Percentiles rank a stretch among this genome's conserved stretches.
These are phyloP conservation scores for Trissolcus brochymenae DNA, from an alignment of 2,888 invertebrate genomes.

Conservation along the genomic window DNA sequence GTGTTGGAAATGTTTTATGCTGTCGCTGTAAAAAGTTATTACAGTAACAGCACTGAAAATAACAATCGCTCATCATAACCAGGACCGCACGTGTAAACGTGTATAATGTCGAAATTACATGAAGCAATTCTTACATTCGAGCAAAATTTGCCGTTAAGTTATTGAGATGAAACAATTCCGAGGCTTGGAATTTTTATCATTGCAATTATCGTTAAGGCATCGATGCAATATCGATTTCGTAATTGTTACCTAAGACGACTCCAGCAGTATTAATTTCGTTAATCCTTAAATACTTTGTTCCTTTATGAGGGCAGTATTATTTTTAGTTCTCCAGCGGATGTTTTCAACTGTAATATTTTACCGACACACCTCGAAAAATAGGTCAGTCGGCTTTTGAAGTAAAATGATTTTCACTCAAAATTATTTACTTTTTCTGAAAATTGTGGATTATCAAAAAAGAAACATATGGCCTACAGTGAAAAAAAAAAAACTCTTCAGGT, in stretches of 20 bases:
- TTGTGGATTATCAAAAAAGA: too few relatives aligned
- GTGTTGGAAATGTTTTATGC: slow-evolving; percentile 8
- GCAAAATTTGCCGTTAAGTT: slow-evolving; percentile 54
- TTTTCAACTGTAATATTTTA: too few relatives aligned
- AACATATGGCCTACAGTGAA: too few relatives aligned
- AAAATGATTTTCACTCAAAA: too few relatives aligned
- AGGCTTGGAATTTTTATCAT: slow-evolving; percentile 38
- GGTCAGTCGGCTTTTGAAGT: too few relatives aligned
- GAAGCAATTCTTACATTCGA: slow-evolving; percentile 48
- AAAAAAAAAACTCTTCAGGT: too few relatives aligned
- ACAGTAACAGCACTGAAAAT: slow-evolving; percentile 37
- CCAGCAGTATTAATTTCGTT: slow-evolving; percentile 35
- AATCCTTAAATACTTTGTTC: slow-evolving; percentile 22
- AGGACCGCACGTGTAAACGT: slow-evolving; percentile 24
- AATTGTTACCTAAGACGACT: slow-evolving; percentile 17
- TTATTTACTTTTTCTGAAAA: too few relatives aligned
- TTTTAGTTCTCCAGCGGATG: too few relatives aligned
- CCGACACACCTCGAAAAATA: too few relatives aligned
- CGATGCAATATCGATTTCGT: slow-evolving; percentile 37
- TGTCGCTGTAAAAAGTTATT: slow-evolving; percentile 53
- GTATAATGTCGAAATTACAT: slow-evolving; percentile 31
- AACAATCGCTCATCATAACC: slow-evolving; percentile 51
- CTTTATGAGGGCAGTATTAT: too few relatives aligned
- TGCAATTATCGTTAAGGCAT: slow-evolving; percentile 37
- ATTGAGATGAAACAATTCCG: slow-evolving; percentile 48